Evolutionary conservation across 2,113 vertebrate species (phyloP).

Genomic region (Recurvirostra avosetta): DNA sequence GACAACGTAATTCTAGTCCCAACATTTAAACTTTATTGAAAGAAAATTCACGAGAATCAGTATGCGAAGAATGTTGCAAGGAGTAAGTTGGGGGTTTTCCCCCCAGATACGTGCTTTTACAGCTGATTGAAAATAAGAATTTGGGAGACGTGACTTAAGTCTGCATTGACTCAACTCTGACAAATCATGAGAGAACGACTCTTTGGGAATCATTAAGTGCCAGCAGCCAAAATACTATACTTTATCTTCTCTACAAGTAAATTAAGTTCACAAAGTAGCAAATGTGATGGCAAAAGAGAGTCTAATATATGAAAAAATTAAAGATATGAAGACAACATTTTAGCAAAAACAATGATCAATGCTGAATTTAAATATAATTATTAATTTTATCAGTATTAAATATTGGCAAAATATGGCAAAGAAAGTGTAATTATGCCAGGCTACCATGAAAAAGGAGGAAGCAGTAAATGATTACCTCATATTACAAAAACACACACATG

Average conservation of each 20-base stretch:
- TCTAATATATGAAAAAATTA: background rate
- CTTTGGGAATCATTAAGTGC: background rate
- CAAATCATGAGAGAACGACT: background rate
- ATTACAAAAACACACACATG: background rate
- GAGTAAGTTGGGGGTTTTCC: background rate
- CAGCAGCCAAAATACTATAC: background rate
- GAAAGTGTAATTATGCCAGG: background rate
- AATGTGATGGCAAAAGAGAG: slow-evolving; percentile 1
- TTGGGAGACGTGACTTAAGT: background rate
- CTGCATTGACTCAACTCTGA: background rate
- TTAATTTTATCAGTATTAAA: background rate
- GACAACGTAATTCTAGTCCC: background rate
- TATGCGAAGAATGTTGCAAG: background rate
- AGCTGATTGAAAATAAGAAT: background rate
- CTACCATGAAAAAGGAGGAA: background rate
- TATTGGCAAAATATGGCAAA: background rate
- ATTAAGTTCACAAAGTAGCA: background rate
- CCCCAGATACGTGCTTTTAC: background rate
- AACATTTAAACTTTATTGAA: slow-evolving; percentile 7
- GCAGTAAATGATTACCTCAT: background rate
- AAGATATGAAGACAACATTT: background rate
- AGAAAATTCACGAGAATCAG: background rate
- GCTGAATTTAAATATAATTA: background rate
- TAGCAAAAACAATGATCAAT: background rate
- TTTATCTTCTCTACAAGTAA: background rate